Percentiles rank a stretch among this genome's conserved stretches.
These are phyloP conservation scores for Sminthurides aquaticus DNA, from an alignment of 2,888 invertebrate species.

Conservation along the genomic window DNA sequence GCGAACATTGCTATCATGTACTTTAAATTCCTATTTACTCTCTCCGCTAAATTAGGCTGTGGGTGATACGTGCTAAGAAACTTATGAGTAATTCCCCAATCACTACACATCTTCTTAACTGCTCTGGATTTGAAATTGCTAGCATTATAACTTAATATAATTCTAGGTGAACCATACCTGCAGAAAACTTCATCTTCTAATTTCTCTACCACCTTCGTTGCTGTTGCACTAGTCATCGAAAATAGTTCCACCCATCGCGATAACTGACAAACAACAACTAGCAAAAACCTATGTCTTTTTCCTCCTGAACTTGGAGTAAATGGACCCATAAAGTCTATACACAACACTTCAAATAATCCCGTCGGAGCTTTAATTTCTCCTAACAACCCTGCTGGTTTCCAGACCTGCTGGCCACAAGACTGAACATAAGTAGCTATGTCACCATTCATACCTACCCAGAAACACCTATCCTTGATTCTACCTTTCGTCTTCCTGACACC, in stretches of 20 bases:
- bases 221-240: not conserved
- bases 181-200: not conserved
- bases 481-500: not conserved
- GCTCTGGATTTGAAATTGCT: not conserved
- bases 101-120: not conserved
- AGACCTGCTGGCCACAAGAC: not conserved
- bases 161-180: not conserved
- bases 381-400: not conserved
- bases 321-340: not conserved
- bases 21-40: not conserved
- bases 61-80: slow-evolving; percentile 1
- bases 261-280: not conserved
- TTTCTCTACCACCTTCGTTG: not conserved
- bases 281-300: not conserved
- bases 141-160: not conserved
- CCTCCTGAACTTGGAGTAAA: not conserved
- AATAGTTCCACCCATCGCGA: not conserved
- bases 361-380: not conserved
- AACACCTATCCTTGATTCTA: not conserved
- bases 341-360: no score
- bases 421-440: not conserved
- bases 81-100: not conserved
- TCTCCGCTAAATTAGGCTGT: not conserved
- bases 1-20: not conserved
- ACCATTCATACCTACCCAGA: not conserved